Base-by-base conservation (phyloP, 2,888 invertebrate species). In the Tipula lateralis region DNA sequence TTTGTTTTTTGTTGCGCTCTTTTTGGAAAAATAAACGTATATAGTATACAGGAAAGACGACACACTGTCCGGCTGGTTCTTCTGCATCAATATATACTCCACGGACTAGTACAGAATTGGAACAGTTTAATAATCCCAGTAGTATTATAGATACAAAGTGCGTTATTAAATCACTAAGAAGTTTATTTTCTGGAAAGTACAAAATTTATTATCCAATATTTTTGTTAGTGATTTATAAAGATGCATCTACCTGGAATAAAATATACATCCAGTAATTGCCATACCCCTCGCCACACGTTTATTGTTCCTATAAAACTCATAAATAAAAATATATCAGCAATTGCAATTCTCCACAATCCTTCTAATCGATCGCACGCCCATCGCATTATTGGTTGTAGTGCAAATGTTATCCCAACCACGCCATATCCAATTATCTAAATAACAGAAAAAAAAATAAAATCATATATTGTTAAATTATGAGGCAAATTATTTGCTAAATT, bases 61-160 rank as follows among this genome's bases (percentile, higher is more conserved):
- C 95, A 88, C 96, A 96, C 87, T 95, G 94, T 16, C 96, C 95
- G 0, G 94, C 94, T 0, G 94, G 93, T 87, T 96, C 96, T 87
- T 96, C 96, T 0, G 95, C 96, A 89, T 97, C 97, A 84, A 96
- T 95, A 89, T 95, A 96, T 1, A 97, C 96, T 0, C 97, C 97
- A 82, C 96, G 92, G 2, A 96, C 96, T 86, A 97, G 92, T 84
- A 97, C 92, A 0, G 96, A 96, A 90, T 97, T 97, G 87, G 96
- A 95, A 88, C 96, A 96, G 88, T 96, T 96, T 84, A 97, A 91
- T 7, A 96, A 92, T 84, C 96, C 93, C 84, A 96, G 92, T 50
- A 96, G 91, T 0, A 94, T 88, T 86, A 96, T 92, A 86, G 96
- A 95, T 85, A 94, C 92, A 87, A 94, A 91, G 89, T 96, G 95